A percentile compares a stretch with the other conserved stretches of the same genome.
Conservation (phyloP, 2,797 vertebrate species). For the Onychomys torridus region DNA sequence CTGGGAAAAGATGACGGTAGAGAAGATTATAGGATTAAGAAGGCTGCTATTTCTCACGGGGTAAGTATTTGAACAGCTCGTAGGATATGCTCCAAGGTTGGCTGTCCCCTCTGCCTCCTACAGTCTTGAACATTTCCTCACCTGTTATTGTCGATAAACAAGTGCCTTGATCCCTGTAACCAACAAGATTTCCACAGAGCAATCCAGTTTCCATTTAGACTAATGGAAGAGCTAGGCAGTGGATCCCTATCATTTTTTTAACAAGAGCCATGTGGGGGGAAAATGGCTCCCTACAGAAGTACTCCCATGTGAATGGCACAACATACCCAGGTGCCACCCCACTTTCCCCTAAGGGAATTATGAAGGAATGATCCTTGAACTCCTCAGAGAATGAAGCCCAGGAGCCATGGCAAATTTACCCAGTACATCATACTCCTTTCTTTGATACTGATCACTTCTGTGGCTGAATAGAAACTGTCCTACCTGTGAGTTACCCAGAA, state of each 20-base stretch:
- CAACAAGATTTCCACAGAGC: constrained; percentile 43
- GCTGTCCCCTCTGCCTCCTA: background rate
- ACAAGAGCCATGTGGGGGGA: background rate
- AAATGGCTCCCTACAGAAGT: background rate
- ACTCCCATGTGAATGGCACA: constrained; percentile 12
- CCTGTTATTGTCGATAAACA: constrained; percentile 55
- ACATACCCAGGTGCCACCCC: background rate
- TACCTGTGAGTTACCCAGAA: background rate
- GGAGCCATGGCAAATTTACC: background rate
- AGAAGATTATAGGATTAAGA: constrained; percentile 60
- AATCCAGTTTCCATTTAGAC: background rate
- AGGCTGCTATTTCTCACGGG: constrained; percentile 44
- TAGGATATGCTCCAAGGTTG: constrained; percentile 6
- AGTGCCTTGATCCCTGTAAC: constrained; percentile 29
- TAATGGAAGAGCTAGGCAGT: background rate
- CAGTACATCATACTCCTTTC: background rate
- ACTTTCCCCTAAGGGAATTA: background rate
- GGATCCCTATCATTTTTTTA: constrained; percentile 60
- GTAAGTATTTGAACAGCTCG: constrained; percentile 55
- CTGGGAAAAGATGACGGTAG: constrained; percentile 53
- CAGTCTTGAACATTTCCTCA: constrained; percentile 54
- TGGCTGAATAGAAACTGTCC: background rate
- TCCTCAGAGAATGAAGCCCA: background rate
- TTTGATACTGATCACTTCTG: background rate
- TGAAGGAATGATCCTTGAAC: background rate